A percentile compares a stretch with the other conserved stretches of the same genome.
Conservation (phyloP, 2,888 invertebrate species). For the Papilio demoleus region DNA sequence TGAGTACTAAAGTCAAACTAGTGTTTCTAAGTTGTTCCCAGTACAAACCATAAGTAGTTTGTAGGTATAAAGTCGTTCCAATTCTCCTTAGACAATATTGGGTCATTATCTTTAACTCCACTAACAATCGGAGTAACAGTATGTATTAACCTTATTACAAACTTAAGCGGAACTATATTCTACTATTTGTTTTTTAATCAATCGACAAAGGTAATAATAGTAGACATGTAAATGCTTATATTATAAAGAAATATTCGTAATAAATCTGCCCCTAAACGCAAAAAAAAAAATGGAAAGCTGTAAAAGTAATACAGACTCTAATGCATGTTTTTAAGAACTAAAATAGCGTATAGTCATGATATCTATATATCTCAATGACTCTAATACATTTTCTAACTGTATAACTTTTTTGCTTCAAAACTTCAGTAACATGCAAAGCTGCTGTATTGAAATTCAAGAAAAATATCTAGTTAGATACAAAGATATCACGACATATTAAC, state of each 20-base stretch:
- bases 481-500: not conserved
- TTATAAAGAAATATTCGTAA: not conserved
- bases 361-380: not conserved
- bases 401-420: not conserved
- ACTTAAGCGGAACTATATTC: not conserved
- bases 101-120: not conserved
- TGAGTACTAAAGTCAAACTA: slow-evolving; percentile 14
- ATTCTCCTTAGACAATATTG: slow-evolving; percentile 4
- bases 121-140: not conserved
- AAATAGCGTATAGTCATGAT: not conserved
- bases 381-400: not conserved
- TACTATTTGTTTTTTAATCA: not conserved
- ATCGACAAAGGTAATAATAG: no score
- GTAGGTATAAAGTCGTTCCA: slow-evolving; percentile 11
- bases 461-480: not conserved
- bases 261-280: not conserved
- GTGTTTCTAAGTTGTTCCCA: not conserved
- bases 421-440: not conserved
- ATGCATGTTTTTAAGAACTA: not conserved
- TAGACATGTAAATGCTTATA: no score
- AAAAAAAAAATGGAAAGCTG: no score
- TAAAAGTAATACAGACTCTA: not conserved
- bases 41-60: slow-evolving; percentile 19
- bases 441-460: slow-evolving; percentile 1
- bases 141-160: not conserved